Evolutionary conservation across 2,113 vertebrate genomes (phyloP), one percentile per base, ranked within the genome.

Genomic region (Trachemys scripta): DNA sequence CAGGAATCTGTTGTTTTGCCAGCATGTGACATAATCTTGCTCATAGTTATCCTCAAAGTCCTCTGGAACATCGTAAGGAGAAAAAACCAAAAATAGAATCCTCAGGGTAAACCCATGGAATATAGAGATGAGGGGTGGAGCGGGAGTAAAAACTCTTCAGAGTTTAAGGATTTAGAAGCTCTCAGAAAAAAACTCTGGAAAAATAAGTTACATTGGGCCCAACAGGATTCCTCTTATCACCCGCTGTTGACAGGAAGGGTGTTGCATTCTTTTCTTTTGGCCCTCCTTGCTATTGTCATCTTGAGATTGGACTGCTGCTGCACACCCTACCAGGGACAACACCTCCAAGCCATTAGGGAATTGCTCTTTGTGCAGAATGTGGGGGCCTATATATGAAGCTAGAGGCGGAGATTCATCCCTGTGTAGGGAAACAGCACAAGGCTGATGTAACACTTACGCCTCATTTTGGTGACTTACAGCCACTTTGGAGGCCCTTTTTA

Each of bases 151-250:
- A 94, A 45, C 49, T 29, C 78, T 54, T 94, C 42, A 49, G 38
- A 80, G 2, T 29, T 95, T 96, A 84, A 94, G 92, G 17, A 19
- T 96, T 97, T 96, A 90, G 75, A 88, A 94, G 94, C 24, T 81
- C 22, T 91, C 81, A 89, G 29, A 45, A 81, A n/a, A 10, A 88
- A 13, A 20, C 11, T 94, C n/a, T 93, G 56, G 86, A 97, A 91
- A 4, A 93, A 91, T 85, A 51, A 95, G 72, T 91, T 97, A 54
- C 62, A 75, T 51, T 65, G 69, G 27, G 35, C 45, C 83, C 81
- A 82, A 47, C 89, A 78, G 16, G 54, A 72, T 88, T 12, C 5
- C 59, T 80, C 54, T 89, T 69, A 72, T 8, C 22, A 80, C 31
- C 6, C 69, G 29, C 19, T 82, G 3, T 3, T 6, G 5, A 56